Evolutionary conservation across 2,888 invertebrate species (phyloP).

Genomic region (Zygaena filipendulae): DNA sequence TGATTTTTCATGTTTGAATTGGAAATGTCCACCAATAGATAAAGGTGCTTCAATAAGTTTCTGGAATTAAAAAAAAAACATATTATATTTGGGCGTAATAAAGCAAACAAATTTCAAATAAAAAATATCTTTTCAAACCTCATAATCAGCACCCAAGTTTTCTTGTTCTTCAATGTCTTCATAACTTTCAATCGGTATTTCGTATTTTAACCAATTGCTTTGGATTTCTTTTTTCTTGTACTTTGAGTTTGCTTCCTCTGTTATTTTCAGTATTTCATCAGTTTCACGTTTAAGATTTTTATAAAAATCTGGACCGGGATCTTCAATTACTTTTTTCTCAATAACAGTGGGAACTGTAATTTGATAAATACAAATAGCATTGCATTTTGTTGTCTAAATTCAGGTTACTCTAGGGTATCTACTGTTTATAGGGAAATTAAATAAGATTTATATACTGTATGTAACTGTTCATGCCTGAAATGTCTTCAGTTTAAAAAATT

Average conservation of each 20-base stretch:
- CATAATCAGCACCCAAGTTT: conserved; percentile 56
- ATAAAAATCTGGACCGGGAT: conserved; percentile 51
- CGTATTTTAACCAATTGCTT: conserved; percentile 63
- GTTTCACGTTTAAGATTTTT: conserved; percentile 49
- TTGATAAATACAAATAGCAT: too few species aligned
- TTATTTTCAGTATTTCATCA: conserved; percentile 56
- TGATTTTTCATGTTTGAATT: conserved; percentile 62
- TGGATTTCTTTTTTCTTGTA: conserved; percentile 60
- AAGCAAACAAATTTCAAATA: background rate
- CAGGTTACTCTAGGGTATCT: too few species aligned
- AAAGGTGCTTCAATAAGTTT: conserved; percentile 47
- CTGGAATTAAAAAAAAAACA: conserved; percentile 33
- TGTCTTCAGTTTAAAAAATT: too few species aligned
- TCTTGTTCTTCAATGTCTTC: conserved; percentile 54
- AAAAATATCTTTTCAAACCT: conserved; percentile 24
- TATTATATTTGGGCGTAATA: background rate
- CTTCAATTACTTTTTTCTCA: conserved; percentile 36
- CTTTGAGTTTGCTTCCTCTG: conserved; percentile 48
- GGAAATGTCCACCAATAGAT: conserved; percentile 56
- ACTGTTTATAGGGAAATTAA: too few species aligned
- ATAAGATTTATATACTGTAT: too few species aligned
- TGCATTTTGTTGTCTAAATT: conserved; percentile 13
- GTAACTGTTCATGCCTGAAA: too few species aligned
- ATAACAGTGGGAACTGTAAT: conserved; percentile 27
- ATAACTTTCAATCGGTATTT: conserved; percentile 55